Evolutionary conservation across 2,888 invertebrate species (phyloP), one percentile per base, ranked within the genome.

Genomic region (Drosophila falleni): DNA sequence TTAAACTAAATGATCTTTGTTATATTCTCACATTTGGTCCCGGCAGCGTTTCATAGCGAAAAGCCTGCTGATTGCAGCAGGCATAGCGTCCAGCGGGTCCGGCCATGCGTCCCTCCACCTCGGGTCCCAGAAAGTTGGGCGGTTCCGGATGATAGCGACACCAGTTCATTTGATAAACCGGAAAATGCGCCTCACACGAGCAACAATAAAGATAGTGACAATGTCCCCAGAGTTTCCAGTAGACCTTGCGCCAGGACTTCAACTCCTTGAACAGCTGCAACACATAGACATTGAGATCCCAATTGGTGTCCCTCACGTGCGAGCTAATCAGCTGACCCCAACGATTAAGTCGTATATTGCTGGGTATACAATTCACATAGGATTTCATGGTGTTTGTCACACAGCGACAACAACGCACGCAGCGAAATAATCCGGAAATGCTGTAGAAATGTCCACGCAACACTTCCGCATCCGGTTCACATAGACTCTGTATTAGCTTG

Each of bases 221-320:
- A 87, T 96, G 96, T 0, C 97, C 97, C 98, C 98, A 98, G 50
- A 98, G 93, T 46, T 96, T 94, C 98, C 98, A 98, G 93, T 98
- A 98, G 3, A 98, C 97, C 89, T 95, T 95, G 0, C 97, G 94
- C 98, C 98, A 98, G 0, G 96, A 95, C 74, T 97, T 96, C 65
- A 97, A 93, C 89, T 97, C 96, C 16, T 95, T 95, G 89, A 96
- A 96, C 69, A 98, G 92, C 89, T 95, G 95, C 44, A 95, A 92
- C 33, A 98, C 95, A 91, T 97, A 97, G 60, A 96, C 96, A 90
- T 96, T 97, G 39, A 97, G 93, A 84, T 96, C 96, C 97, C 98
- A 98, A 1, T 94, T 93, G 1, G 94, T 90, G 81, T 98, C 98
- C 78, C 95, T 95, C 49, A 94, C 92, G 90, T 97, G 97, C 11